A percentile compares a stretch with the other conserved stretches of the same genome.
Conservation (phyloP, 2,888 invertebrate genomes). For the Pecten maximus region DNA sequence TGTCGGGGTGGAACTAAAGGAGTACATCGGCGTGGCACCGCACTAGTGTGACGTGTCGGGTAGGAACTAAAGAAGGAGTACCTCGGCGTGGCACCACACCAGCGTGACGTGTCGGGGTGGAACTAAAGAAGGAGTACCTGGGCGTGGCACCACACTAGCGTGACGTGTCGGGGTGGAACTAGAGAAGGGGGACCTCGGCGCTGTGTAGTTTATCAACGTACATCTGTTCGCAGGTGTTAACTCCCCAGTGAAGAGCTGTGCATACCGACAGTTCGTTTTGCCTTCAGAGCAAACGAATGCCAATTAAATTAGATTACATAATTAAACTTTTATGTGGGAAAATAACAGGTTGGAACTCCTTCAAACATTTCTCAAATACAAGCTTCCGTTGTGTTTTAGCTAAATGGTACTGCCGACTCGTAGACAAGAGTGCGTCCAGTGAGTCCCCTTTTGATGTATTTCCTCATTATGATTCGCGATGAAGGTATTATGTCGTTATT, state of each 20-base stretch:
- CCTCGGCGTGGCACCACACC: no score
- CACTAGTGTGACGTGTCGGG: no score
- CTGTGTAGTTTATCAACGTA: background rate
- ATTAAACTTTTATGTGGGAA: constrained; percentile 35
- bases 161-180: background rate
- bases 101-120: no score
- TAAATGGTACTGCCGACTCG: background rate
- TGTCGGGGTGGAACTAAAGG: no score
- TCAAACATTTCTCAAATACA: constrained; percentile 29
- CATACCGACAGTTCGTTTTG: constrained; percentile 4
- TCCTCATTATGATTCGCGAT: background rate
- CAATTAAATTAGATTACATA: constrained; percentile 24
- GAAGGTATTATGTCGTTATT: background rate
- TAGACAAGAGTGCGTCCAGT: background rate
- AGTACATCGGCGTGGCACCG: no score
- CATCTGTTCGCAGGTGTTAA: constrained; percentile 20
- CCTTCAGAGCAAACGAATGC: constrained; percentile 30
- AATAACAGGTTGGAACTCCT: constrained; percentile 29
- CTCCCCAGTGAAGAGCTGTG: background rate
- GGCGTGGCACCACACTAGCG: no score
- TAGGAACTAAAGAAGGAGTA: no score
- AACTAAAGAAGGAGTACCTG: no score
- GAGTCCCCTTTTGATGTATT: background rate
- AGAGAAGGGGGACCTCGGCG: background rate
- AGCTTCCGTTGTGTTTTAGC: constrained; percentile 12